phyloP scores from a whole-genome alignment of 2,888 invertebrate genomes.

The Pheosia tremula region DNA sequence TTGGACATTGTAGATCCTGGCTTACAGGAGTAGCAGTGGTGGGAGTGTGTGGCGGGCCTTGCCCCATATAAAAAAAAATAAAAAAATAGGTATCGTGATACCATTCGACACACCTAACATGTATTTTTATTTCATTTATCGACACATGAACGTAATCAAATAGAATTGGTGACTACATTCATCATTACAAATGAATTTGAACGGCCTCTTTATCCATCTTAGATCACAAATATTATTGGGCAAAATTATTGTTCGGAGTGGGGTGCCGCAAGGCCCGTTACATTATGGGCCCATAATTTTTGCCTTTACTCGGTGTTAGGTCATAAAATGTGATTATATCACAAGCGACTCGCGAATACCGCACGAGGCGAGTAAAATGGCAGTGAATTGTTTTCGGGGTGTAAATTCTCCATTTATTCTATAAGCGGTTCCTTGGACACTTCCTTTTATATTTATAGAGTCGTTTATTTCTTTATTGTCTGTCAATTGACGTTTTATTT shows the following conservation, averaged over 20 bases:
- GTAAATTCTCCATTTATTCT: constrained; percentile 67
- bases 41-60: too few species aligned
- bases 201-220: constrained; percentile 63
- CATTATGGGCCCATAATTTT: constrained; percentile 75
- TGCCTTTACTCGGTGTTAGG: constrained; percentile 81
- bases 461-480: constrained; percentile 33
- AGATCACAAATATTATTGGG: constrained; percentile 77
- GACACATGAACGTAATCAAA: constrained; percentile 21
- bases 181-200: constrained; percentile 62
- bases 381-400: constrained; percentile 73
- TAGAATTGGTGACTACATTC: constrained; percentile 33
- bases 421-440: constrained; percentile 54
- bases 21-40: too few species aligned
- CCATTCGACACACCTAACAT: constrained; percentile 22
- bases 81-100: constrained; percentile 6
- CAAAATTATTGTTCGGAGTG: constrained; percentile 70
- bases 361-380: constrained; percentile 70
- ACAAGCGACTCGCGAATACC: constrained; percentile 75
- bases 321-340: constrained; percentile 83
- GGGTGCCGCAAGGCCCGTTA: constrained; percentile 77
- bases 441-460: constrained; percentile 42
- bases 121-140: constrained; percentile 21
- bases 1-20: too few species aligned
- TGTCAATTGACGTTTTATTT: constrained; percentile 42
- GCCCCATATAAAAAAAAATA: too few species aligned